phyloP scores from a whole-genome alignment of 2,797 vertebrate genomes.

The Telmatherina bonti region DNA sequence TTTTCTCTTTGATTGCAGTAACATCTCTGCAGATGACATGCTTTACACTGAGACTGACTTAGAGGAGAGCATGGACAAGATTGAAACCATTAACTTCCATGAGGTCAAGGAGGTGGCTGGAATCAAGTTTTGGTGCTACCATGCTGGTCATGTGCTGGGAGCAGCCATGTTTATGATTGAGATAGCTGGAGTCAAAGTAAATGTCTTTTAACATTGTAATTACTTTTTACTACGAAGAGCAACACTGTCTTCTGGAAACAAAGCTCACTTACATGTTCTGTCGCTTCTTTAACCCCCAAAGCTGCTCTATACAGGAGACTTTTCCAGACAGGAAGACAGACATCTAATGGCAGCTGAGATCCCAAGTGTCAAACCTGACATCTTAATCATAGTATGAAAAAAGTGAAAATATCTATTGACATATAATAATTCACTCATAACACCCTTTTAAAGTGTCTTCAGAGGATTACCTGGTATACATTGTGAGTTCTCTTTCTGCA shows the following conservation, averaged over 20 bases:
- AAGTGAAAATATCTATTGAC: neutral
- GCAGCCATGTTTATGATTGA: conserved; percentile 99
- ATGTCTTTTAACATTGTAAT: neutral
- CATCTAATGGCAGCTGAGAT: conserved; percentile 96
- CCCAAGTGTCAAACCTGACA: conserved; percentile 93
- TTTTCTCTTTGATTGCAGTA: conserved; percentile 76
- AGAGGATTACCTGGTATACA: neutral
- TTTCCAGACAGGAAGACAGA: conserved; percentile 95
- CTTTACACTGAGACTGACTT: conserved; percentile 96
- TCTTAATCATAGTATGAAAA: conserved; percentile 83
- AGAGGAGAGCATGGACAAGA: conserved; percentile 98
- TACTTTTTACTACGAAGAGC: too few relatives aligned
- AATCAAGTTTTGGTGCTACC: conserved; percentile 99
- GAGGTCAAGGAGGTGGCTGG: conserved; percentile 98
- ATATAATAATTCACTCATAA: neutral
- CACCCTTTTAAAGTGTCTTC: neutral
- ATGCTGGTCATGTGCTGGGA: conserved; percentile 93
- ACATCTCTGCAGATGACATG: conserved; percentile 98
- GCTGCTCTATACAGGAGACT: conserved; percentile 96
- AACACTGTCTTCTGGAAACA: too few relatives aligned
- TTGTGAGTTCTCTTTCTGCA: conserved; percentile 24
- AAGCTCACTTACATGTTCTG: neutral
- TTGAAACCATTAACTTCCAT: conserved; percentile 98
- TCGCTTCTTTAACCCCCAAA: conserved; percentile 51
- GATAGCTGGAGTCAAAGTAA: conserved; percentile 96